Conservation (phyloP, 2,113 vertebrate genomes). For the Caretta caretta region DNA sequence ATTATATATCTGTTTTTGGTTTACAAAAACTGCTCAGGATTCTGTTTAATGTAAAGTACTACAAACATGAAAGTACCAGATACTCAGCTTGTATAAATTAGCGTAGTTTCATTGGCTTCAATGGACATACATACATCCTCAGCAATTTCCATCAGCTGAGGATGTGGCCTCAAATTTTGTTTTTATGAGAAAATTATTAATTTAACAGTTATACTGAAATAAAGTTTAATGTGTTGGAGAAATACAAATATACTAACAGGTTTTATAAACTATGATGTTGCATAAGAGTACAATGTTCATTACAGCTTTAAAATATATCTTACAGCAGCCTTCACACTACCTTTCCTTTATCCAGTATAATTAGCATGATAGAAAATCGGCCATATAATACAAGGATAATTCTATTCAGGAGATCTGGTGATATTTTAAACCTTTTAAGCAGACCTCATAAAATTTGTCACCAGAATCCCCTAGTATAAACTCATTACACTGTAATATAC, state of each 20-base stretch:
- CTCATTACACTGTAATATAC: not conserved
- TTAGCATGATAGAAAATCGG: not conserved
- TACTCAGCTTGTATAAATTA: not conserved
- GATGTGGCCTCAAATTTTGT: not conserved
- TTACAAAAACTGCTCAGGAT: constrained; percentile 24
- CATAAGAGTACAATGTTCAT: not conserved
- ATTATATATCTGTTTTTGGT: constrained; percentile 86
- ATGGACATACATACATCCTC: not conserved
- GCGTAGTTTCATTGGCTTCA: not conserved
- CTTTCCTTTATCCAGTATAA: not conserved
- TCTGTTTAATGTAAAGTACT: not conserved
- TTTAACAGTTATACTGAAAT: not conserved
- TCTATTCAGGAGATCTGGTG: not conserved
- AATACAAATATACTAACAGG: not conserved
- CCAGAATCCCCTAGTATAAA: not conserved
- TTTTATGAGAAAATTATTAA: not conserved
- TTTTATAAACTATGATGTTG: not conserved
- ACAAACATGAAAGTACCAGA: not conserved
- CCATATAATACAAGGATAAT: not conserved
- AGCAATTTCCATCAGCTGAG: not conserved
- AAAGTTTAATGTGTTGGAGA: not conserved
- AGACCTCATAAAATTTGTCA: not conserved
- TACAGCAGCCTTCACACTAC: not conserved
- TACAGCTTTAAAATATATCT: not conserved
- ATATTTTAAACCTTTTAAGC: not conserved